A percentile compares a stretch with the other conserved stretches of the same genome.
phyloP scores from a whole-genome alignment of 2,888 invertebrate species.

The Acleris emargana region DNA sequence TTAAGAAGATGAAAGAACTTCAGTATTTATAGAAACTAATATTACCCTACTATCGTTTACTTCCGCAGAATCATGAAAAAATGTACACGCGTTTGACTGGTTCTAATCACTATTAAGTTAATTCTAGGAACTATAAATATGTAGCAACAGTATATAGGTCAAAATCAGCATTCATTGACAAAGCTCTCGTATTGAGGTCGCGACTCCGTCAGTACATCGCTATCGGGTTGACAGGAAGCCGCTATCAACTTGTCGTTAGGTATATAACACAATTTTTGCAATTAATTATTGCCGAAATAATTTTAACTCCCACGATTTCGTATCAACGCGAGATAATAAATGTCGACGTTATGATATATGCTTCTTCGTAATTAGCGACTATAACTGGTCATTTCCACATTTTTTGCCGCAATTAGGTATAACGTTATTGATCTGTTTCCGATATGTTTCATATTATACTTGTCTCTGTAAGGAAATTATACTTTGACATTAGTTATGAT shows the following conservation, averaged over 20 bases:
- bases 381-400: background rate
- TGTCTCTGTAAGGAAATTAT: too few species aligned
- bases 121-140: conserved; percentile 2
- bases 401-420: too few species aligned
- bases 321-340: conserved; percentile 49
- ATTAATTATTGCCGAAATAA: conserved; percentile 79
- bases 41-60: too few species aligned
- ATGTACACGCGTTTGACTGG: background rate
- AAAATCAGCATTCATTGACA: conserved; percentile 79
- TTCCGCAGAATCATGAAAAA: too few species aligned
- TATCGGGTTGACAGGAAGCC: conserved; percentile 75
- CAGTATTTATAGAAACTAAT: too few species aligned
- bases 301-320: conserved; percentile 67
- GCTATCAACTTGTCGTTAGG: conserved; percentile 80
- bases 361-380: background rate
- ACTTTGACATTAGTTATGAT: too few species aligned
- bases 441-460: too few species aligned
- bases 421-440: too few species aligned
- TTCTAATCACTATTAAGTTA: conserved; percentile 3
- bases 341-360: background rate
- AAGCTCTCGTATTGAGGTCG: conserved; percentile 77
- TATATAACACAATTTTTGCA: conserved; percentile 81
- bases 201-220: conserved; percentile 66
- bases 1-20: too few species aligned
- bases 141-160: conserved; percentile 60